These are phyloP conservation scores for Ciconia maguari DNA, from an alignment of 2,113 vertebrate genomes.

Conservation along the genomic window DNA sequence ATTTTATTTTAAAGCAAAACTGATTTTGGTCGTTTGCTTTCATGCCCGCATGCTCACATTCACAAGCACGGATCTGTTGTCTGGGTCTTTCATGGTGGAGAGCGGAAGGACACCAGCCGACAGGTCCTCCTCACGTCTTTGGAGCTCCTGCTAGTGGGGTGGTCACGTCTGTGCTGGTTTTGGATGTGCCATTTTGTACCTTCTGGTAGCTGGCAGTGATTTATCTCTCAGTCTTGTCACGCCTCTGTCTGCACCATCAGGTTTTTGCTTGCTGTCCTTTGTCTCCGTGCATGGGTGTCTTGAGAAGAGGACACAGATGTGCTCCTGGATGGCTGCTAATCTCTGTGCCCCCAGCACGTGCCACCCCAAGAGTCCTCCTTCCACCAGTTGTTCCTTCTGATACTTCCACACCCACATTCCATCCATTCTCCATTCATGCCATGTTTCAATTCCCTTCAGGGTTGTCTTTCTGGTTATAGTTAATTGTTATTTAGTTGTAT, in stretches of 20 bases:
- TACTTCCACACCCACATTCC: fast-evolving
- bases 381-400: not conserved
- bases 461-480: not conserved
- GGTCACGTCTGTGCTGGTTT: not conserved
- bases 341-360: fast-evolving
- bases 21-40: not conserved
- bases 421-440: fast-evolving
- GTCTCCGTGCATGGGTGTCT: not conserved
- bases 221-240: not conserved
- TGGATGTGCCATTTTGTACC: not conserved
- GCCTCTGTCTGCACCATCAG: fast-evolving
- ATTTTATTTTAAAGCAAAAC: not conserved
- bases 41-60: fast-evolving
- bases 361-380: not conserved
- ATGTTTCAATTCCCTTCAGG: fast-evolving
- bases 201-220: not conserved
- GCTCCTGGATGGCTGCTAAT: not conserved
- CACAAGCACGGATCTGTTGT: too few species aligned
- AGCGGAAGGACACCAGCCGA: fast-evolving
- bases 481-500: not conserved
- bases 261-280: not conserved
- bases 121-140: fast-evolving
- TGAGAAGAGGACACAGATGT: not conserved
- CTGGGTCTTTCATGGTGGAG: too few species aligned
- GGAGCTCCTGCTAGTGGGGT: not conserved